Conservation (phyloP, 2,888 invertebrate genomes). For the Beris chalybata region DNA sequence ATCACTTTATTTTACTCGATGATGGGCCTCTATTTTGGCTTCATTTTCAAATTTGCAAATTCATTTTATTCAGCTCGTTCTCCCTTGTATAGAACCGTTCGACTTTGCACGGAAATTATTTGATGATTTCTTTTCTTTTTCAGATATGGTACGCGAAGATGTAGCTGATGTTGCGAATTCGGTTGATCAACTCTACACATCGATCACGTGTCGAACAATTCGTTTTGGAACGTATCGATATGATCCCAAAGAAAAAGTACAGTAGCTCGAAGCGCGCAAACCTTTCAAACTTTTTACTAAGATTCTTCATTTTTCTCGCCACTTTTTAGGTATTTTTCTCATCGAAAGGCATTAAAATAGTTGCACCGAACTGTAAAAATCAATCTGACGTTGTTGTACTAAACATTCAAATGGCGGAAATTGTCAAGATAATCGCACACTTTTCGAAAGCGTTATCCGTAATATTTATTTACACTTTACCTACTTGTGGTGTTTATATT, state of each 20-base stretch:
- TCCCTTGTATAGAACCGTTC: too few species aligned
- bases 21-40: too few species aligned
- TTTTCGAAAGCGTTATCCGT: conserved; percentile 77
- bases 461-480: conserved; percentile 76
- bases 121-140: conserved; percentile 37
- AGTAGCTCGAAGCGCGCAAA: too few species aligned
- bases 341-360: conserved; percentile 63
- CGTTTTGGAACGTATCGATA: conserved; percentile 85
- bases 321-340: conserved; percentile 61
- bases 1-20: too few species aligned
- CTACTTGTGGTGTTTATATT: conserved; percentile 68
- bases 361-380: conserved; percentile 62
- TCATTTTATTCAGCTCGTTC: too few species aligned
- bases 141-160: conserved; percentile 62
- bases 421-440: conserved; percentile 75
- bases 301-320: conserved; percentile 18
- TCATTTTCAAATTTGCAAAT: too few species aligned
- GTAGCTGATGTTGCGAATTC: conserved; percentile 57
- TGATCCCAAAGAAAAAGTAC: conserved; percentile 71
- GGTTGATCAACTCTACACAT: conserved; percentile 57
- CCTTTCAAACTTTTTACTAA: conserved; percentile 26
- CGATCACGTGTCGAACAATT: conserved; percentile 72
- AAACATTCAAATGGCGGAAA: conserved; percentile 68
- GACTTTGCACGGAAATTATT: too few species aligned
- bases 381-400: conserved; percentile 63